Percentiles rank a stretch among this genome's conserved stretches.
These are phyloP conservation scores for Thunnus thynnus DNA, from an alignment of 2,113 vertebrate species.

Conservation along the genomic window DNA sequence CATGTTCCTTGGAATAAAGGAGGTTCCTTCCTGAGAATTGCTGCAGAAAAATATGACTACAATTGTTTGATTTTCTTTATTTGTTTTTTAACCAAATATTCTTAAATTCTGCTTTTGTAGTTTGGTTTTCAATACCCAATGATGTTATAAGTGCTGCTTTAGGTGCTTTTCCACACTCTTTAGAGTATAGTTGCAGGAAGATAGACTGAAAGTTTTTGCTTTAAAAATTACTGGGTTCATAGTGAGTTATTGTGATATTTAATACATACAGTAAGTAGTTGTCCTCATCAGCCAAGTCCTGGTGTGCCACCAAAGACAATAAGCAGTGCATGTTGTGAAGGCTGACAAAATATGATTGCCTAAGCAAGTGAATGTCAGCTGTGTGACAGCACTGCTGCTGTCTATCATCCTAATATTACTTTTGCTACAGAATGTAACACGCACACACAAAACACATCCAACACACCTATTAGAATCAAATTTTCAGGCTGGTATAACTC, in stretches of 20 bases:
- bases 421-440: background rate
- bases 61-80: too few relatives aligned
- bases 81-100: too few relatives aligned
- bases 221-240: background rate
- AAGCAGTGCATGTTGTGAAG: background rate
- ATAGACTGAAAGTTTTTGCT: background rate
- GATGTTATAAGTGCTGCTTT: background rate
- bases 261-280: background rate
- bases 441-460: background rate
- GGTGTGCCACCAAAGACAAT: background rate
- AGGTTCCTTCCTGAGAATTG: too few relatives aligned
- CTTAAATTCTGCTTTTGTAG: too few relatives aligned
- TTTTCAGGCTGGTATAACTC: background rate
- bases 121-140: background rate
- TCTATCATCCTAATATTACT: background rate
- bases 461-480: background rate
- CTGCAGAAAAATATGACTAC: too few relatives aligned
- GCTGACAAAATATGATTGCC: background rate
- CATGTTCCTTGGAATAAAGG: too few relatives aligned
- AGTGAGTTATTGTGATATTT: too few relatives aligned
- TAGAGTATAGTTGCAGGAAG: background rate
- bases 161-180: background rate
- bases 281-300: background rate
- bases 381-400: background rate
- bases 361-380: background rate